Percentiles rank a stretch among this genome's conserved stretches.
phyloP scores from a whole-genome alignment of 2,113 vertebrate genomes.

The Passer montanus region DNA sequence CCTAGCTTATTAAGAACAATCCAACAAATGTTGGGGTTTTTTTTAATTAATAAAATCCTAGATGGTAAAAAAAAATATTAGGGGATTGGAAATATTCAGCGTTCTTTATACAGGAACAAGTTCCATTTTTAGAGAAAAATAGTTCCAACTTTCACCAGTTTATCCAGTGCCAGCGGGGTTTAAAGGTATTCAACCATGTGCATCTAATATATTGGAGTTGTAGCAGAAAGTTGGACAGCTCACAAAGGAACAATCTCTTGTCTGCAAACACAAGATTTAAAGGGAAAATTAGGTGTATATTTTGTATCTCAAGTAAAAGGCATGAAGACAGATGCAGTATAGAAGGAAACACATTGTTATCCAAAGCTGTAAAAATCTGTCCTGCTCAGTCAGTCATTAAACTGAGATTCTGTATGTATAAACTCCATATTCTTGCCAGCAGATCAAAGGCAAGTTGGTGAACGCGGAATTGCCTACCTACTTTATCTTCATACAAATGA shows the following conservation, averaged over 20 bases:
- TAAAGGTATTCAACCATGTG: not conserved
- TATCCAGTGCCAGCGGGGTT: not conserved
- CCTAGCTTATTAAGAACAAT: not conserved
- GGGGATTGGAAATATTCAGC: not conserved
- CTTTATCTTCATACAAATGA: slow-evolving; percentile 64
- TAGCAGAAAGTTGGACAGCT: not conserved
- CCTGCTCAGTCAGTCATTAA: slow-evolving; percentile 31
- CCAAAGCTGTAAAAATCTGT: slow-evolving; percentile 24
- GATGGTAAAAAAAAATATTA: not conserved
- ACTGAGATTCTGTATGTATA: not conserved
- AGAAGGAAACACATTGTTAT: slow-evolving; percentile 33
- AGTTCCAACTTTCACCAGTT: not conserved
- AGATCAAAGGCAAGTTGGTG: slow-evolving; percentile 51
- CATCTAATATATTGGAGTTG: not conserved
- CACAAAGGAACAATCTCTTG: not conserved
- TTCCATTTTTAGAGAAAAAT: not conserved
- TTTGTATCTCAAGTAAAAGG: slow-evolving; percentile 18
- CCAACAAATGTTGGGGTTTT: not conserved
- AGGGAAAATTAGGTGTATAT: slow-evolving; percentile 1
- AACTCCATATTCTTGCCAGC: slow-evolving; percentile 13
- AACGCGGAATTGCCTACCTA: slow-evolving; percentile 41
- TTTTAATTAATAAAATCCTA: not conserved
- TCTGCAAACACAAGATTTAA: not conserved
- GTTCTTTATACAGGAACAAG: not conserved
- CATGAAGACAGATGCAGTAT: not conserved